phyloP scores from a whole-genome alignment of 1,140 invertebrate genomes.

The Drosophila triauraria region DNA sequence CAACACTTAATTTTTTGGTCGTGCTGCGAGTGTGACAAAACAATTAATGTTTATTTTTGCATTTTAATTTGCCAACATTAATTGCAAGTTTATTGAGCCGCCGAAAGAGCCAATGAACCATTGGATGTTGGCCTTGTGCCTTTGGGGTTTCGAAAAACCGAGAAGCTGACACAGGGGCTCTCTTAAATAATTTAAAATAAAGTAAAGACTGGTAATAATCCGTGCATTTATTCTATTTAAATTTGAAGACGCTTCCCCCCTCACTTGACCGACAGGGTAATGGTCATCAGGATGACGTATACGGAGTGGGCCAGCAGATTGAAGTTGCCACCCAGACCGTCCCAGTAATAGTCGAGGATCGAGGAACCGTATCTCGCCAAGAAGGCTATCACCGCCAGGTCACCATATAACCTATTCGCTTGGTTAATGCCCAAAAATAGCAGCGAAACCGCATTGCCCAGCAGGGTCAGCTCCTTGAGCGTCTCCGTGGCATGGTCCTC shows the following conservation, averaged over 20 bases:
- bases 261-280: slow-evolving; percentile 58
- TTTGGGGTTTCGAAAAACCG: neutral
- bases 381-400: slow-evolving; percentile 68
- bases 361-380: slow-evolving; percentile 60
- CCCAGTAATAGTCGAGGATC: slow-evolving; percentile 63
- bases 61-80: slow-evolving; percentile 84
- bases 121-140: slow-evolving; percentile 59
- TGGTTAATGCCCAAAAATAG: slow-evolving; percentile 76
- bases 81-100: slow-evolving; percentile 82
- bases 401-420: slow-evolving; percentile 58
- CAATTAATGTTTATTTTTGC: slow-evolving; percentile 84
- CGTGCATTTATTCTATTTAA: too few species aligned
- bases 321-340: slow-evolving; percentile 56
- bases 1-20: slow-evolving; percentile 57
- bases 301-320: slow-evolving; percentile 58
- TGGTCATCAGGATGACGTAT: slow-evolving; percentile 64
- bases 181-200: too few species aligned
- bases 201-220: too few species aligned
- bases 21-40: slow-evolving; percentile 62
- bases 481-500: slow-evolving; percentile 61
- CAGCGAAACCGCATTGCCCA: slow-evolving; percentile 75
- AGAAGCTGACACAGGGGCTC: too few species aligned
- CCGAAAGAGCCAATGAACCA: slow-evolving; percentile 68
- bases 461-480: slow-evolving; percentile 71
- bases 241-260: too few species aligned